Evolutionary conservation across 2,113 vertebrate species (phyloP).

Genomic region (Coregonus clupeaformis): DNA sequence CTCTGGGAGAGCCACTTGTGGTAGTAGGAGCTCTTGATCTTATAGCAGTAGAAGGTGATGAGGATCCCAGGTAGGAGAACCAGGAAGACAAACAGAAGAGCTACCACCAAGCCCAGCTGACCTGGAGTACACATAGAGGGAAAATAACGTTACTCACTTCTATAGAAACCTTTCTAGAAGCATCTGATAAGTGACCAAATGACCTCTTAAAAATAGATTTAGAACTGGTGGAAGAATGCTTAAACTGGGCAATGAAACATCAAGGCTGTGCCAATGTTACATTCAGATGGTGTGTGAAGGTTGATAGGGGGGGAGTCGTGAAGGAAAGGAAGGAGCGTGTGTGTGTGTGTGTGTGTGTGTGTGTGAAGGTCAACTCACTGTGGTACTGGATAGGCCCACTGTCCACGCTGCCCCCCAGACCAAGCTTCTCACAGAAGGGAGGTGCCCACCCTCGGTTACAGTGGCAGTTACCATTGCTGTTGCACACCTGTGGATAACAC

Average conservation of each 20-base stretch:
- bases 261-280: too few species aligned
- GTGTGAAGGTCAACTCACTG: slow-evolving; percentile 72
- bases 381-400: slow-evolving; percentile 85
- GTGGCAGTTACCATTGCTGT: slow-evolving; percentile 94
- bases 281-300: not conserved
- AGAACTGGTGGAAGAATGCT: not conserved
- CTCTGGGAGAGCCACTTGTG: slow-evolving; percentile 71
- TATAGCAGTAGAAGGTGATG: slow-evolving; percentile 80
- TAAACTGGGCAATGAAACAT: not conserved
- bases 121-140: slow-evolving; percentile 60
- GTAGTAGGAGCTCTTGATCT: slow-evolving; percentile 70
- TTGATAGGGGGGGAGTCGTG: not conserved
- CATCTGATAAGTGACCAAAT: too few species aligned
- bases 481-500: slow-evolving; percentile 83
- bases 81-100: slow-evolving; percentile 79
- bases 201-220: too few species aligned
- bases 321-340: not conserved
- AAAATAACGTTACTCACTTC: too few species aligned
- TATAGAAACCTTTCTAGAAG: too few species aligned
- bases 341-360: slow-evolving; percentile 1
- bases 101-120: slow-evolving; percentile 66
- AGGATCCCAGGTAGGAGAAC: slow-evolving; percentile 77
- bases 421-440: slow-evolving; percentile 84
- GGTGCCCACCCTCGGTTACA: slow-evolving; percentile 87
- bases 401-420: slow-evolving; percentile 89